Evolutionary conservation across 2,797 vertebrate species (phyloP), one percentile per base, ranked within the genome.

Genomic region (Pelobates cultripes): DNA sequence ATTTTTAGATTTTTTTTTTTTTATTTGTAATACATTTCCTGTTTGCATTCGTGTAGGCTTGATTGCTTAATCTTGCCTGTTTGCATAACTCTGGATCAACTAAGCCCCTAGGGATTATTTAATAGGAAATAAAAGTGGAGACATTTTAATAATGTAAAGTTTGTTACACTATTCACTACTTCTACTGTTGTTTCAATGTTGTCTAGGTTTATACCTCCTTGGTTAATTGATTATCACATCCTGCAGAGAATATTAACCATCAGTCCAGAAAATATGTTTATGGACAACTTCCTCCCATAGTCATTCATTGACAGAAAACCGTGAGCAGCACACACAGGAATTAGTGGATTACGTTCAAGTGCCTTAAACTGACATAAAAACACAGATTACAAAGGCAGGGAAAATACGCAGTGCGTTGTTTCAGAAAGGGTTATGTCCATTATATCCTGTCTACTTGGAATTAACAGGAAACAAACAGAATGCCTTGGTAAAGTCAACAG

Each of bases 391-490:
- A 70, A 51, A 7, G 43, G 15, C 70, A 43, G 15, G 71, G 53
- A 17, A 15, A 17, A 51, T 17, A 55, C 10, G 17, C 61, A 55
- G 53, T 82, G 14, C 6, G 14, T 53, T 51, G 41, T 61, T 53
- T 47, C 28, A 14, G 53, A 70, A 75, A 40, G 47, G 57, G 70
- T 69, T 78, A 78, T 78, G 3, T 13, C 14, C 7, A 9, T 51
- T 75, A 81, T 67, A 64, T 69, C 72, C 68, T 83, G 51, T 53
- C 77, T 74, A 75, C 74, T 64, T 74, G 71, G 64, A 78, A 78
- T 74, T 47, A 61, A 55, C 28, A 45, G 78, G 73, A 81, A 75
- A 81, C 61, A 17, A 73, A 61, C 70, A 70, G 28, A 57, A 69
- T 51, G 72, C 42, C 41, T 67, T 44, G 42, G 43, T 82, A 73